Percentiles rank a stretch among this genome's conserved stretches.
Evolutionary conservation across 2,113 vertebrate species (phyloP).

Genomic region (Stigmatopora nigra): DNA sequence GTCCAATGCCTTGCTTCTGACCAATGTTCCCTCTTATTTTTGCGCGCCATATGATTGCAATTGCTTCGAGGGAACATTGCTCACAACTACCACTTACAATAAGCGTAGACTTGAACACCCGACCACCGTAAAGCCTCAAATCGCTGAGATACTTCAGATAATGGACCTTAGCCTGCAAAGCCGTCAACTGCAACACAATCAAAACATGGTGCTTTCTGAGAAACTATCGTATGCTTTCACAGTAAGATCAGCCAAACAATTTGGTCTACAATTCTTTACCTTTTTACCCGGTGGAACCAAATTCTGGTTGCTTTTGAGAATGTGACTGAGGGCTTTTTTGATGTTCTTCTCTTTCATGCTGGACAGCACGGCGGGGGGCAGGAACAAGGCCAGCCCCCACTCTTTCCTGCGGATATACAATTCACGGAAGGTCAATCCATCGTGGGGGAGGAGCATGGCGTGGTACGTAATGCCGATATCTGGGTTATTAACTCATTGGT

Average conservation of each 20-base stretch:
- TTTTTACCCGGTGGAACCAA: slow-evolving; percentile 97
- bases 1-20: not conserved
- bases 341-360: slow-evolving; percentile 99
- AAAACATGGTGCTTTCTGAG: not conserved
- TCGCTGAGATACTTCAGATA: slow-evolving; percentile 98
- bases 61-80: too few relatives aligned
- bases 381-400: slow-evolving; percentile 94
- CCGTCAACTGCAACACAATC: slow-evolving; percentile 77
- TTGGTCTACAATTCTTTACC: slow-evolving; percentile 61
- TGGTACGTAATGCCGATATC: not conserved
- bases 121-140: slow-evolving; percentile 88
- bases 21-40: too few relatives aligned
- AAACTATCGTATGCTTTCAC: not conserved
- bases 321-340: slow-evolving; percentile 96
- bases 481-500: slow-evolving; percentile 20
- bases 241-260: not conserved
- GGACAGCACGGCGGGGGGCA: slow-evolving; percentile 94
- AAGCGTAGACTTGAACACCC: slow-evolving; percentile 90
- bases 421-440: slow-evolving; percentile 17
- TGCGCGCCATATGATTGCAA: too few relatives aligned
- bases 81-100: slow-evolving; percentile 73
- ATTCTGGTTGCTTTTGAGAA: slow-evolving; percentile 98
- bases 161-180: slow-evolving; percentile 95
- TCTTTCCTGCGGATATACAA: slow-evolving; percentile 79
- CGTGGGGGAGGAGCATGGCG: slow-evolving; percentile 2